phyloP scores from a whole-genome alignment of 2,888 invertebrate genomes.

The Rhorus exstirpatorius region DNA sequence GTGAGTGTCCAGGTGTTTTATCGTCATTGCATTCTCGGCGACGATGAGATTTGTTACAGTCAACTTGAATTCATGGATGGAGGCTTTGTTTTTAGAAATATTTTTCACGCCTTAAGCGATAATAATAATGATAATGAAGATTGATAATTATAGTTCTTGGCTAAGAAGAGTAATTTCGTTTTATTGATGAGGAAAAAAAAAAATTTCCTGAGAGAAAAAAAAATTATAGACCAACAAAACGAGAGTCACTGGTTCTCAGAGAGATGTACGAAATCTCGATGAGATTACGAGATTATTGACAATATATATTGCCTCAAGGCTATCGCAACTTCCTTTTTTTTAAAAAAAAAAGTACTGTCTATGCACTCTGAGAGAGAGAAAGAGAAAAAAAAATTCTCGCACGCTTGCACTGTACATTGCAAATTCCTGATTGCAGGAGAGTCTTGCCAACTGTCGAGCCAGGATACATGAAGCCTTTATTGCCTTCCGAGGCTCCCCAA shows the following conservation, averaged over 20 bases:
- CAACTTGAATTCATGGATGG: constrained; percentile 62
- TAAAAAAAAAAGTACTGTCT: too few species aligned
- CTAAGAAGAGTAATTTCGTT: too few species aligned
- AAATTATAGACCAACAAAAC: too few species aligned
- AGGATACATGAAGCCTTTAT: constrained; percentile 93
- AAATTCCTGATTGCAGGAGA: constrained; percentile 86
- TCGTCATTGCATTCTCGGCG: background rate
- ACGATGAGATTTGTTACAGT: constrained; percentile 39
- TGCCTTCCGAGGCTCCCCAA: constrained; percentile 95
- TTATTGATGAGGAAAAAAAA: too few species aligned
- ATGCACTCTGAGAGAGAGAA: too few species aligned
- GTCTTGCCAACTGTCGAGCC: constrained; percentile 96
- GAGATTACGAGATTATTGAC: too few species aligned
- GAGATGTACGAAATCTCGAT: too few species aligned
- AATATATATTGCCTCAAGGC: too few species aligned
- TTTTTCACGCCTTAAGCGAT: background rate
- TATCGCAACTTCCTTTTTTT: too few species aligned
- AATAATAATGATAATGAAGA: constrained; percentile 6
- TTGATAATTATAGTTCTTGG: background rate
- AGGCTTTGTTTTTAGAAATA: constrained; percentile 54
- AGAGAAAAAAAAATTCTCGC: too few species aligned
- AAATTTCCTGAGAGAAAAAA: too few species aligned
- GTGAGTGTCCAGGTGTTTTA: constrained; percentile 86
- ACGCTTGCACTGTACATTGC: background rate
- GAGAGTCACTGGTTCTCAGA: too few species aligned